Evolutionary conservation across 2,113 vertebrate genomes (phyloP), one percentile per base, ranked within the genome.

Genomic region (Ciconia boyciana): DNA sequence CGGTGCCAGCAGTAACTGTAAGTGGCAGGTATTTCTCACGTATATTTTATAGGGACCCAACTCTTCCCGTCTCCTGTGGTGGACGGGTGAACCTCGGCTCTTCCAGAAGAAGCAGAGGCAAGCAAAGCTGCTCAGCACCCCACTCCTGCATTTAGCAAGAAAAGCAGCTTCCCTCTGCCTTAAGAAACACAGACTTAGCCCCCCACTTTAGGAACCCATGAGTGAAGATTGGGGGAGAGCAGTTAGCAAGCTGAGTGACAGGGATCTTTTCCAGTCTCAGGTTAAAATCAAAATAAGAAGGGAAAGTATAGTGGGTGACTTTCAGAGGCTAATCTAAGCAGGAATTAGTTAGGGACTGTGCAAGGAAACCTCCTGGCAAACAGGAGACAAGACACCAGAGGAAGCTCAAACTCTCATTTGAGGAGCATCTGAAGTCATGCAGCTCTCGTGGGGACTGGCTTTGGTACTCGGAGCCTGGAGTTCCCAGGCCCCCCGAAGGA

Each of bases 401-500:
- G 69, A 65, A 77, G 83, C 66, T 74, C 72, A 69, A 83, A 10
- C 65, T 61, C 72, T 79, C 39, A 36, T 28, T 3, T 54, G 66
- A 76, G 54, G 46, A 87, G 90, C 52, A 70, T 20, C 62, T 65
- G 48, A 93, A 89, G 66, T 18, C n/a, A 9, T 3, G 3, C 24
- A 65, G 66, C 54, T 93, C 89, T 71, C 4, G 0, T 3, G 7
- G 88, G 78, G 60, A 8, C 31, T 70, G 64, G 41, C 82, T 93
- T 54, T 34, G 64, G 61, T 61, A n/a, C 46, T 44, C 28, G 1
- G 66, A 90, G 91, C 80, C 90, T 48, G 76, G 88, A 93, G 83
- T 70, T 74, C 91, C 68, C 81, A 84, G 52, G 82, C 93, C 91
- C 96, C 96, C 97, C 2, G 4, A 91, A 97, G 97, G 94, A 97